Percentiles rank a stretch among this genome's conserved stretches.
phyloP scores from a whole-genome alignment of 2,797 vertebrate genomes.

The Trematomus bernacchii region DNA sequence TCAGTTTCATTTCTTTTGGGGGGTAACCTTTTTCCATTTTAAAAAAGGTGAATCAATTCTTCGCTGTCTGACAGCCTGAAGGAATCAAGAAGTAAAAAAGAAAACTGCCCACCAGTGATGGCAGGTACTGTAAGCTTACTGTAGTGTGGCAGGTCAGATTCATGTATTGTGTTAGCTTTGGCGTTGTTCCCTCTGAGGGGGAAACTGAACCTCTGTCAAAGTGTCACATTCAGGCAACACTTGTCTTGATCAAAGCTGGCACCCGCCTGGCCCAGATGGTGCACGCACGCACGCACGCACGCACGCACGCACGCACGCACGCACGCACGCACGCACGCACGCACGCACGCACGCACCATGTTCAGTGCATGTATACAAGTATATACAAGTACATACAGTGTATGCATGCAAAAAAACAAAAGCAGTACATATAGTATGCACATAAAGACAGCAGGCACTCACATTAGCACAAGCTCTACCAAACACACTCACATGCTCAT shows the following conservation, averaged over 20 bases:
- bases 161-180: slow-evolving; percentile 62
- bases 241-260: slow-evolving; percentile 66
- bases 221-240: slow-evolving; percentile 55
- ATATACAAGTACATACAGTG: not conserved
- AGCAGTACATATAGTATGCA: not conserved
- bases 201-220: slow-evolving; percentile 64
- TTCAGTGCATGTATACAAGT: not conserved
- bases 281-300: not conserved
- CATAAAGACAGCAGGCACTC: slow-evolving; percentile 1
- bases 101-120: not conserved
- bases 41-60: slow-evolving; percentile 15
- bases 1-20: not conserved
- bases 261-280: slow-evolving; percentile 35
- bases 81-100: slow-evolving; percentile 1
- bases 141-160: slow-evolving; percentile 49
- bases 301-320: slow-evolving; percentile 14
- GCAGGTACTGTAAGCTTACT: slow-evolving; percentile 28
- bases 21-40: not conserved
- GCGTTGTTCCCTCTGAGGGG: slow-evolving; percentile 43
- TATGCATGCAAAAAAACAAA: slow-evolving; percentile 11
- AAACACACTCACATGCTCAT: slow-evolving; percentile 19
- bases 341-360: slow-evolving; percentile 3
- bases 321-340: slow-evolving; percentile 13
- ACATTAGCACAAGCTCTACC: slow-evolving; percentile 14
- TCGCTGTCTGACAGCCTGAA: slow-evolving; percentile 18